Evolutionary conservation across 1,140 invertebrate genomes (phyloP), one percentile per base, ranked within the genome.

Genomic region (Semibalanus balanoides): DNA sequence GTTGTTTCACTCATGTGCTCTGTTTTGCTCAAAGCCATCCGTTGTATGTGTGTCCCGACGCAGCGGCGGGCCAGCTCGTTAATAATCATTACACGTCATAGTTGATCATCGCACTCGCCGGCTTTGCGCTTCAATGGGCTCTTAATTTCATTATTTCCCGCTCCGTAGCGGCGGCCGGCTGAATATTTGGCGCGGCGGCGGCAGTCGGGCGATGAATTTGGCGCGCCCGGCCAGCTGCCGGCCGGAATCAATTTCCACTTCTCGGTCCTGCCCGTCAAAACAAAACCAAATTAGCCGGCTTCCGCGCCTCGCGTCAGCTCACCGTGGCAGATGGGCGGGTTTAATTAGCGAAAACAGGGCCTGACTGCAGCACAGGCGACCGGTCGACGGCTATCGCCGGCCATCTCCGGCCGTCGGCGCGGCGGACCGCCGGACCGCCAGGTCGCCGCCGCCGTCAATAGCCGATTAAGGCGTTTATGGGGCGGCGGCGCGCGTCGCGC

Each of bases 11-110:
- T 64, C 51, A 64, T 64, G 9, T 25, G 51, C 51, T 64, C 51
- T 64, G 51, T 64, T 64, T 64, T 64, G 51, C 51, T 64, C 51
- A 64, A 64, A 64, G 51, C 51, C 51, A 64, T 64, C 51, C 51
- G 14, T 14, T 64, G 51, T 64, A 64, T 64, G 51, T 64, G 7
- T 64, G 51, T 64, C 51, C 22, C 14, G 22, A 19, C 22, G 51
- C 51, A 25, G 51, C 22, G 51, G 51, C 51, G 14, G 51, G 22
- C 51, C 51, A 64, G 51, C 51, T 64, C 51, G 51, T 64, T 64
- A 64, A 64, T 64, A 64, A 64, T 64, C 51, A 64, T 64, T 64
- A 64, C 51, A 25, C 22, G 51, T 64, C 51, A 25, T 64, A 64
- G 51, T 64, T 19, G 51, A 64, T 25, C 22, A 64, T 64, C 51